Evolutionary conservation across 2,113 vertebrate genomes (phyloP).

Genomic region (Cyprinodon tularosa): DNA sequence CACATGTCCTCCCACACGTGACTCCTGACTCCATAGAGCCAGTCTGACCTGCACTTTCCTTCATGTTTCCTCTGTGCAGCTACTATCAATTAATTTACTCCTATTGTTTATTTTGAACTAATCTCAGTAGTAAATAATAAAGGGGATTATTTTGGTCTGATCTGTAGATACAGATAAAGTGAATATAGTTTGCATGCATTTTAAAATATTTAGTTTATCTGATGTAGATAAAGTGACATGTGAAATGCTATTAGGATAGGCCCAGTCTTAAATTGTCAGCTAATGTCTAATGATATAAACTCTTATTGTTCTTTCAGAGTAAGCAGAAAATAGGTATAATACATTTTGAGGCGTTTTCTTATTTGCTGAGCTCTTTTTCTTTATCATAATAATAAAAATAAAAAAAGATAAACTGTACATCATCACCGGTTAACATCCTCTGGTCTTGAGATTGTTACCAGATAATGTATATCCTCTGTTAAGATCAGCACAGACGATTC

Average conservation of each 20-base stretch:
- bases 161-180: neutral
- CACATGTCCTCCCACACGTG: constrained; percentile 26
- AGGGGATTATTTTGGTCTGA: neutral
- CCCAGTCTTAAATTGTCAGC: neutral
- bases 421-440: too few relatives aligned
- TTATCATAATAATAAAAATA: neutral
- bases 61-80: neutral
- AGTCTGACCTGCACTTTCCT: constrained; percentile 6
- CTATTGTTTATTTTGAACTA: neutral
- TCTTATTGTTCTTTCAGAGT: neutral
- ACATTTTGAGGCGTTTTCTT: neutral
- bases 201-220: neutral
- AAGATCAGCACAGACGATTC: neutral
- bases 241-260: neutral
- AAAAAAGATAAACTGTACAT: neutral
- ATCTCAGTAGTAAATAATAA: neutral
- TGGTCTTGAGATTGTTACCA: neutral
- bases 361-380: neutral
- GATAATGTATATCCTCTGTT: neutral
- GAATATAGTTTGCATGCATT: neutral
- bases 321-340: neutral
- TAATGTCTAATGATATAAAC: neutral
- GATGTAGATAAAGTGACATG: neutral
- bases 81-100: neutral
- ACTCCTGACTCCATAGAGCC: constrained; percentile 6